Base-by-base conservation (phyloP, 2,113 vertebrate species). In the Abramis brama region DNA sequence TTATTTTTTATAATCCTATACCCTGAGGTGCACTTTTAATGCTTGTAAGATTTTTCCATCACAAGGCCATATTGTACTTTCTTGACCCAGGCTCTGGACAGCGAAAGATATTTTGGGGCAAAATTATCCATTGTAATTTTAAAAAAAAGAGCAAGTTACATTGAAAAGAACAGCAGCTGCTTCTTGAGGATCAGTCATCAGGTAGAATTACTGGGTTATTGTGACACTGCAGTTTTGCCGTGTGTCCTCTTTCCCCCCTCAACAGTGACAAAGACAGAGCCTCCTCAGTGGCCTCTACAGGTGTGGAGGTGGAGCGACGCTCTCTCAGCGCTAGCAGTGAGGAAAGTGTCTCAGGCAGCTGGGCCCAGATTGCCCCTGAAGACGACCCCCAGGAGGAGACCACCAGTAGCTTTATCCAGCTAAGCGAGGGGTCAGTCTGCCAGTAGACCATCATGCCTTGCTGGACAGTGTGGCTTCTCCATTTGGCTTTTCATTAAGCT, bases 361-460 rank as follows among this genome's bases (percentile, higher is more conserved):
- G 98, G 98, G 97, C 96, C 84, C 98, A 99, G 91, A 93, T 98
- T 52, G 95, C 94, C 86, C 97, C 96, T 0, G 98, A 99, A 12
- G 97, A 98, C 59, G 97, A 98, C 91, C 96, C 96, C 77, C 97
- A 95, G 2, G 97, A 99, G 0, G 98, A 99, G 93, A 96, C 95
- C 0, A 96, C 96, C 0, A 98, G 98, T 91, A 99, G 97, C 94
- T 99, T 97, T 93, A 94, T 99, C 89, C 98, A 99, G 89, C 96
- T 99, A 92, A 99, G 97, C 1, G 97, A 98, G 91, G 94, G 95
- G 94, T 99, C 93, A 94, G 95, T 95, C 93, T 93, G 90, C 85
- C 90, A 87, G 86, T 88, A 86, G 84, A 78, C 73, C 59, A 86
- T 89, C 71, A 90, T 89, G 59, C 85, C 60, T 87, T 62, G 90